Base-by-base conservation (phyloP, 2,113 vertebrate genomes). In the Sebastes schlegelii region DNA sequence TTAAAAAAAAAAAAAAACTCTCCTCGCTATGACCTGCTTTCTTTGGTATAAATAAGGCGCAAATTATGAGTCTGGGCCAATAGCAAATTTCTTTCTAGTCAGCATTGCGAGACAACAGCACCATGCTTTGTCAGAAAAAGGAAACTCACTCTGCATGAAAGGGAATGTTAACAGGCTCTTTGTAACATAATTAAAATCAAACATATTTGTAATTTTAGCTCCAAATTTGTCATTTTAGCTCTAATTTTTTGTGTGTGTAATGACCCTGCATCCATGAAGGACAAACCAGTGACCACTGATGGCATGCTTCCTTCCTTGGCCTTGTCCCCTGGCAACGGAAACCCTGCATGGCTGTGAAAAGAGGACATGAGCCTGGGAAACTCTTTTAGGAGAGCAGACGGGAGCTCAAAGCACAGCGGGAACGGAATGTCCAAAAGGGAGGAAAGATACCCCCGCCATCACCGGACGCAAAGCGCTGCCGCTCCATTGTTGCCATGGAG, bases 301-400 rank as follows among this genome's bases (percentile, higher is more conserved):
- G 86, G 83, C 88, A 90, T 91, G 89, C 89, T 94, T 95, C 84
- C 84, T 86, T 93, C 85, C 86, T 90, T 87, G 81, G 90, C 89
- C 75, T 83, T 77, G 90, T 92, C 90, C 87, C 93, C 90, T 94
- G 94, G 95, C 94, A 95, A 93, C 92, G 26, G 83, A 83, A 74
- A 81, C 84, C 63, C 82, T 71, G 87, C 89, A 91, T 94, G 88
- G 87, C 94, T 94, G 90, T 89, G 92, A 92, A 90, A 92, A 83
- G 89, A 89, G 90, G 86, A 91, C 90, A 88, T 85, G 83, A 89
- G 94, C 90, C 94, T 93, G 93, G 94, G 95, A 93, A 95, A 95
- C 93, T 82, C 89, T 94, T 93, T 92, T 89, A 66, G 79, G 72
- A 64, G 69, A 90, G 86, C 79, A 78, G 79, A 84, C 83, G 76